Conservation (phyloP, 2,113 vertebrate species). For the Chelonoidis abingdonii region DNA sequence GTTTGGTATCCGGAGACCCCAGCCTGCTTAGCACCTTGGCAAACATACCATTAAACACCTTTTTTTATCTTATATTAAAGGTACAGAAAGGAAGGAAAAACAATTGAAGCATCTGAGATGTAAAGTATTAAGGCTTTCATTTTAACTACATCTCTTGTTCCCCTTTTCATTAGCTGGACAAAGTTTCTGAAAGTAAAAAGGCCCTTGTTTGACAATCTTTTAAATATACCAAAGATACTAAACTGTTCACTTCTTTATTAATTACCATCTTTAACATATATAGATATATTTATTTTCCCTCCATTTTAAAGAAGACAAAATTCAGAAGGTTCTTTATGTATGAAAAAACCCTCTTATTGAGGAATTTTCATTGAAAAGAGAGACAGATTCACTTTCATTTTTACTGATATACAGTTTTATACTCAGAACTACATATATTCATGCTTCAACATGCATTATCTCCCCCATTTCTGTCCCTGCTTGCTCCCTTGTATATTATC, state of each 20-base stretch:
- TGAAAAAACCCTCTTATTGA: neutral
- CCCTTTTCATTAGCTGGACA: neutral
- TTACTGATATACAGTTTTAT: neutral
- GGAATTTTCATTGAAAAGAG: neutral
- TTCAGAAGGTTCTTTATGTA: neutral
- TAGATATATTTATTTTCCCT: fast-evolving
- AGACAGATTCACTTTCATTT: neutral
- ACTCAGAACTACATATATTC: neutral
- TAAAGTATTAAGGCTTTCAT: neutral
- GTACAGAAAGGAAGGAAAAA: neutral
- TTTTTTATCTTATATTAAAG: neutral
- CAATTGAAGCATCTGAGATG: neutral
- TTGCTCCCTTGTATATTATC: neutral
- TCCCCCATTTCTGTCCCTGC: neutral
- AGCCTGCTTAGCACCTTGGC: neutral
- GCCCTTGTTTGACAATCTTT: neutral
- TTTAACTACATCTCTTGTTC: neutral
- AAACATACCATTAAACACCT: neutral
- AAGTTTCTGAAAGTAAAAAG: neutral
- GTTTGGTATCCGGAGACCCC: neutral
- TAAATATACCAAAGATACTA: neutral
- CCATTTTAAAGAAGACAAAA: neutral
- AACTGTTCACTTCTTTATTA: neutral
- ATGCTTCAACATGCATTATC: neutral
- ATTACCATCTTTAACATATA: neutral